Conservation (phyloP, 2,888 invertebrate genomes). For the Scaptodrosophila latifasciaeformis region DNA sequence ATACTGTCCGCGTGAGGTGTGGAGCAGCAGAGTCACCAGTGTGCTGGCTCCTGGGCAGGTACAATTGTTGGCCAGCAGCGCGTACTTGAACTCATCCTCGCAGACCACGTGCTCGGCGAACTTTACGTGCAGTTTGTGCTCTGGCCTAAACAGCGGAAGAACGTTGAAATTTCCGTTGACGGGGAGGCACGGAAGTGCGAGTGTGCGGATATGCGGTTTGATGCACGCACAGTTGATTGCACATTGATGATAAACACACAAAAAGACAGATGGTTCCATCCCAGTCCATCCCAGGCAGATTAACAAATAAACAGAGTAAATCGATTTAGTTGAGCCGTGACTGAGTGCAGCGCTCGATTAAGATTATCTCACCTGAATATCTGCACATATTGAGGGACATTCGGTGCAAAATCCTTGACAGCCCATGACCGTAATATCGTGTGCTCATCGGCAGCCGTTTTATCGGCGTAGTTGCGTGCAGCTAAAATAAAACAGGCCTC, state of each 20-base stretch:
- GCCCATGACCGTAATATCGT: constrained; percentile 94
- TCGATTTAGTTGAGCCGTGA: constrained; percentile 38
- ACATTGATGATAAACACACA: too few relatives aligned
- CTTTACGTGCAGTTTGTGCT: constrained; percentile 98
- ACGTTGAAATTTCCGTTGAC: constrained; percentile 31
- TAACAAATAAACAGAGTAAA: constrained; percentile 24
- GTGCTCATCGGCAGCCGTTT: constrained; percentile 92
- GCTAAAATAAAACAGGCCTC: constrained; percentile 98
- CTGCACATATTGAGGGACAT: constrained; percentile 97
- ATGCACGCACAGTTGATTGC: constrained; percentile 9
- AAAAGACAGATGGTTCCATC: too few relatives aligned
- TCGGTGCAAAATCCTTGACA: constrained; percentile 97
- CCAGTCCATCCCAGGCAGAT: background rate
- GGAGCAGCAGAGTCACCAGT: constrained; percentile 93
- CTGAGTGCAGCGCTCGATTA: constrained; percentile 6
- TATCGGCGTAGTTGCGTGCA: constrained; percentile 96
- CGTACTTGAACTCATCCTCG: constrained; percentile 99
- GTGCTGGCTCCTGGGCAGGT: constrained; percentile 98
- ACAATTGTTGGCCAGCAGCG: constrained; percentile 97
- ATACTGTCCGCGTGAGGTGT: constrained; percentile 98
- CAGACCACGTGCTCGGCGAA: constrained; percentile 99
- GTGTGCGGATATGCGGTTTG: constrained; percentile 27
- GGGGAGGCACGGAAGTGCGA: background rate
- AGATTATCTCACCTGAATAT: constrained; percentile 81
- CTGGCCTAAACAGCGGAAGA: constrained; percentile 82